Percentiles rank a stretch among this genome's conserved stretches.
Conservation (phyloP, 2,113 vertebrate genomes). For the Pagrus major region DNA sequence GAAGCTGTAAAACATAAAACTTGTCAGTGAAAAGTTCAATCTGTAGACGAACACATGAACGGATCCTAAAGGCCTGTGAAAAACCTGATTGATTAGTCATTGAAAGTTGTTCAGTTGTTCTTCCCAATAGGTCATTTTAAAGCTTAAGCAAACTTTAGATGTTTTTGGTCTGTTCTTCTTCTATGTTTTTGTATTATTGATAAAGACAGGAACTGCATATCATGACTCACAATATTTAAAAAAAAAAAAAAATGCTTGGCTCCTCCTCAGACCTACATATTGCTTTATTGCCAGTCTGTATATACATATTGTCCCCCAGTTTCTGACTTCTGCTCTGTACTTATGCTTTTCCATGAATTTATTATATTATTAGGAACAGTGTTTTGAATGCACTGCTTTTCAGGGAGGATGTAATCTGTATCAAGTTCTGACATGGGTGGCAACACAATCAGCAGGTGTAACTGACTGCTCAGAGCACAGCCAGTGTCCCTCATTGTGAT, state of each 20-base stretch:
- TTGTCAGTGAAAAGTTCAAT: background rate
- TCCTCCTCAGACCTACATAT: too few relatives aligned
- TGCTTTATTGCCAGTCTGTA: too few relatives aligned
- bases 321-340: too few relatives aligned
- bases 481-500: background rate
- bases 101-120: background rate
- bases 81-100: background rate
- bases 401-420: background rate
- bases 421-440: background rate
- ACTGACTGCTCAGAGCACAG: slow-evolving; percentile 1
- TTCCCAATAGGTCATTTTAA: background rate
- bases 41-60: background rate
- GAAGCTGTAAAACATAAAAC: background rate
- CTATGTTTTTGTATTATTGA: background rate
- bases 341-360: too few relatives aligned
- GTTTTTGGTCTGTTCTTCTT: background rate
- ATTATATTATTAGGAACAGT: background rate
- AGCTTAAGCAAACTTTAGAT: background rate
- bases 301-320: too few relatives aligned
- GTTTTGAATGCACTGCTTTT: background rate
- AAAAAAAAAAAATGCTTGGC: too few relatives aligned
- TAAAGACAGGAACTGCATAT: background rate
- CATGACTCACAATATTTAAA: background rate
- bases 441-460: background rate
- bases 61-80: background rate